phyloP scores from a whole-genome alignment of 2,888 invertebrate species.

The Andricus curvator region DNA sequence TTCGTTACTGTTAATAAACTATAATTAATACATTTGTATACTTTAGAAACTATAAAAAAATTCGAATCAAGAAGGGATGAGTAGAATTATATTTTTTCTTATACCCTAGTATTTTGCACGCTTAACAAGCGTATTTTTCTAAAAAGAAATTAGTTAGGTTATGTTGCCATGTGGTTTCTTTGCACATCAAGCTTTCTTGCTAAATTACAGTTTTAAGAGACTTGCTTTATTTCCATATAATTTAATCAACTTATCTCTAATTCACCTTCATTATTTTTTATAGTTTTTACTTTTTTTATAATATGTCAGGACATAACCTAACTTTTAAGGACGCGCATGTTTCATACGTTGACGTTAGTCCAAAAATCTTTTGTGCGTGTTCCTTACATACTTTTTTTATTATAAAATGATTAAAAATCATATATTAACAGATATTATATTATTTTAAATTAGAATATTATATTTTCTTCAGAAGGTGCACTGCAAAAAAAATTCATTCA shows the following conservation, averaged over 20 bases:
- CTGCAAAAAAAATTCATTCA: too few species aligned
- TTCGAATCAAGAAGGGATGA: not conserved
- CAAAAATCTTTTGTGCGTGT: not conserved
- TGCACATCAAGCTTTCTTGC: not conserved
- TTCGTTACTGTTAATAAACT: not conserved
- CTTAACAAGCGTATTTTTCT: not conserved
- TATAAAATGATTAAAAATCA: too few species aligned
- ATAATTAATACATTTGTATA: not conserved
- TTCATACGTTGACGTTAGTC: not conserved
- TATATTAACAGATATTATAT: too few species aligned
- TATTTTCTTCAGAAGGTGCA: too few species aligned
- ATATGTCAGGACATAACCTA: not conserved
- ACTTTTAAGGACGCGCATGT: not conserved
- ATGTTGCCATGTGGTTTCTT: conserved; percentile 14
- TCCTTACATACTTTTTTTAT: not conserved
- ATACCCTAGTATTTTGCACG: not conserved
- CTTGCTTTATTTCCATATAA: not conserved
- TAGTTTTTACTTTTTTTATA: not conserved
- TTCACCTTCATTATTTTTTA: not conserved
- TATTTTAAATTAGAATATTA: too few species aligned
- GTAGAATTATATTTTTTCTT: not conserved
- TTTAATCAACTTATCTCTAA: not conserved
- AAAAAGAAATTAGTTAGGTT: not conserved
- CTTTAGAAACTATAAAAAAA: not conserved
- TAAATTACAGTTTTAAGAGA: not conserved